Evolutionary conservation across 2,113 vertebrate species (phyloP), one percentile per base, ranked within the genome.

Genomic region (Patagioenas fasciata): DNA sequence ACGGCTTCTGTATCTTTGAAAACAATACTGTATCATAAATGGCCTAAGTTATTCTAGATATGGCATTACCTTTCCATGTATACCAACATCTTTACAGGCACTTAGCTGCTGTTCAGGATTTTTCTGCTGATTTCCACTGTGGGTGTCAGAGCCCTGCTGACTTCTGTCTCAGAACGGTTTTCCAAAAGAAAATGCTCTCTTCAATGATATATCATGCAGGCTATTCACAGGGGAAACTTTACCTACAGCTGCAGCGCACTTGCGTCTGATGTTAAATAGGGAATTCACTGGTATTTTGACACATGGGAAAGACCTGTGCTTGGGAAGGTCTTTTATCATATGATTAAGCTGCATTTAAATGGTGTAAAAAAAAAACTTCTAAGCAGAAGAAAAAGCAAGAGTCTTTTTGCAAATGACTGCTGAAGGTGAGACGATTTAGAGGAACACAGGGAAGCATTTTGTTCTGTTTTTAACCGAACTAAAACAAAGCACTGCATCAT

Each of bases 241-340:
- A 92, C 70, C 80, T 72, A 34, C 0, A 16, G 78, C 91, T 82
- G 84, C 78, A 82, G 16, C 0, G 0, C 94, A 94, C 85, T 74
- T 85, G 78, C 8, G 4, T n/a, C 40, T 94, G 82, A 38, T 78
- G 74, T 93, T 91, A 83, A 88, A 77, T 88, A 80, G 3, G 42
- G 54, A 85, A 89, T 62, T 71, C 38, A 31, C 71, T 64, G 71
- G 80, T 85, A 73, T 88, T 95, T 83, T 88, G 89, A 85, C 78
- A 93, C 85, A 85, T 19, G 64, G 79, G 83, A 85, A 90, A 93
- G 89, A 56, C 85, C 72, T 78, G 85, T 82, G 94, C 85, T 66
- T 2, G 4, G 47, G 87, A 62, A 95, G 91, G 81, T 77, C 80
- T 93, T 91, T 92, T 74, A 89, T 91, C 91, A 15, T 38, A 38